A percentile compares a stretch with the other conserved stretches of the same genome.
phyloP scores from a whole-genome alignment of 2,888 invertebrate species.

The Lasioglossum zephyrum region DNA sequence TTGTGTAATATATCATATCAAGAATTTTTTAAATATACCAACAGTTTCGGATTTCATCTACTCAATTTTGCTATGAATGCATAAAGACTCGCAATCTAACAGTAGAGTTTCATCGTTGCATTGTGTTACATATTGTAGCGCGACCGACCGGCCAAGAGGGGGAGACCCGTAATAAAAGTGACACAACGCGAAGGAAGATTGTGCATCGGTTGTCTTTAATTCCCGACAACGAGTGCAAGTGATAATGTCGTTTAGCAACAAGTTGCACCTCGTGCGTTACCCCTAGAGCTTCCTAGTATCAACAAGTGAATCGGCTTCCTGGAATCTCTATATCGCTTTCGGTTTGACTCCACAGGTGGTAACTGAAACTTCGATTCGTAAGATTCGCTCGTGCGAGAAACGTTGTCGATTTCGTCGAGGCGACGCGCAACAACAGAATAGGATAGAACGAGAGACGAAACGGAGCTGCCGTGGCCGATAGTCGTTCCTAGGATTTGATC shows the following conservation, averaged over 20 bases:
- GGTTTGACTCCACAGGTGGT: constrained; percentile 79
- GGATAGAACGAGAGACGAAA: neutral
- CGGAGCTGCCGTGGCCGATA: neutral
- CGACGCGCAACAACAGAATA: neutral
- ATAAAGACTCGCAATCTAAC: too few species aligned
- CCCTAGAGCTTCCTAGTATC: constrained; percentile 77
- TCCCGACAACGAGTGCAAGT: neutral
- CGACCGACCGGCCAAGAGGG: too few species aligned
- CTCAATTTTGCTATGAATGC: too few species aligned
- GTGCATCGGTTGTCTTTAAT: neutral
- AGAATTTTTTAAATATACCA: too few species aligned
- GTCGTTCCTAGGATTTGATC: neutral
- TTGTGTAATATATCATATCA: too few species aligned
- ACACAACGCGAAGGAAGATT: too few species aligned
- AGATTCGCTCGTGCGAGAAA: neutral
- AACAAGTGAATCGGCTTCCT: constrained; percentile 79
- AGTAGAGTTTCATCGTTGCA: too few species aligned
- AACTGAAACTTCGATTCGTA: constrained; percentile 58
- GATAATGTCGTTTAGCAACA: constrained; percentile 74
- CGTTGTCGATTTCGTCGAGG: neutral
- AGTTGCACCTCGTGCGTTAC: constrained; percentile 75
- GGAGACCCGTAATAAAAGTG: too few species aligned
- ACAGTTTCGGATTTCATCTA: too few species aligned
- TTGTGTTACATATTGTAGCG: too few species aligned
- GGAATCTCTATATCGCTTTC: constrained; percentile 78